These are phyloP conservation scores for Tauraco hartlaubi DNA, from an alignment of 2,797 vertebrate genomes.

Conservation along the genomic window DNA sequence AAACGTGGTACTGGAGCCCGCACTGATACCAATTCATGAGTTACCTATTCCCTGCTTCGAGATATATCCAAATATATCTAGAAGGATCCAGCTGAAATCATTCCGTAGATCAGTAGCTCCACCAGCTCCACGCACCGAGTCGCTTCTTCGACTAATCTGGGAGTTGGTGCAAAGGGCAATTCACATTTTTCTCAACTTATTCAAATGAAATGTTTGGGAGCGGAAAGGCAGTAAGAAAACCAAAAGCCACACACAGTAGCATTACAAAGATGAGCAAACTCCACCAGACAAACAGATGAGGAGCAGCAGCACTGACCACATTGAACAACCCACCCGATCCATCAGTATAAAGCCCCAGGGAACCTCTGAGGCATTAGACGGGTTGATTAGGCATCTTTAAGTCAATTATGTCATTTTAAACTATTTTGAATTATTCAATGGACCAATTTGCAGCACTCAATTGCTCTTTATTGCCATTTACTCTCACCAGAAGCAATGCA, in stretches of 20 bases:
- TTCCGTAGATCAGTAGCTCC: background rate
- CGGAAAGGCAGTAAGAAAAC: background rate
- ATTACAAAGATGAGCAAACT: background rate
- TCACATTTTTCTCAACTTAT: background rate
- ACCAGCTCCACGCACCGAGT: background rate
- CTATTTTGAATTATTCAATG: slow-evolving; percentile 28
- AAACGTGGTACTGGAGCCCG: background rate
- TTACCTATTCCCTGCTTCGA: background rate
- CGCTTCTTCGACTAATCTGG: background rate
- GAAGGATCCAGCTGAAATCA: background rate
- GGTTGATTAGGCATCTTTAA: background rate
- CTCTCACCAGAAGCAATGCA: background rate
- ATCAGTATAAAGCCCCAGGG: background rate
- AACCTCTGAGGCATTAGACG: background rate
- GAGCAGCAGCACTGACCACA: background rate
- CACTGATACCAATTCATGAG: background rate
- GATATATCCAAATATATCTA: background rate
- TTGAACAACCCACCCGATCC: fast-evolving
- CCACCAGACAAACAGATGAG: background rate
- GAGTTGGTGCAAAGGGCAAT: background rate
- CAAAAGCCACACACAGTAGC: background rate
- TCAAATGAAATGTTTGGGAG: background rate
- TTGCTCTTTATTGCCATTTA: slow-evolving; percentile 13
- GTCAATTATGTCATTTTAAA: background rate
- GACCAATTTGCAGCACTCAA: slow-evolving; percentile 9